Conservation (phyloP, 2,888 invertebrate species). For the Drosophila prostipennis region DNA sequence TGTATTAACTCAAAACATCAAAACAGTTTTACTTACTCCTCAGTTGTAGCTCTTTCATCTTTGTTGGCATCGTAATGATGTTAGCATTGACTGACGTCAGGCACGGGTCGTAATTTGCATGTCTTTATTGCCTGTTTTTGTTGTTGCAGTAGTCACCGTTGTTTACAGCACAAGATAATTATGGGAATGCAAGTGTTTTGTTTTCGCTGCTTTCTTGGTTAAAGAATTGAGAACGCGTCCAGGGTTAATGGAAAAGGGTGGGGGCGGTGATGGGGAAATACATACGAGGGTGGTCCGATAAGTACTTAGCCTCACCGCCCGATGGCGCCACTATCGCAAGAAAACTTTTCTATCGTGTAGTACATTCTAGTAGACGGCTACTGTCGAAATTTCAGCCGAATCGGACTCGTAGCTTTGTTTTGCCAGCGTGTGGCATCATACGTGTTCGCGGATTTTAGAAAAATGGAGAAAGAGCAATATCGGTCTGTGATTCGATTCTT, state of each 20-base stretch:
- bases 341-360: too few relatives aligned
- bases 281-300: too few relatives aligned
- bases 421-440: too few relatives aligned
- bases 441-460: too few relatives aligned
- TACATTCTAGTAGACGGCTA: too few relatives aligned
- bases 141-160: conserved; percentile 1
- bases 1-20: too few relatives aligned
- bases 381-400: too few relatives aligned
- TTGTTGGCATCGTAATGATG: conserved; percentile 1
- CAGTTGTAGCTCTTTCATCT: neutral
- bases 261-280: neutral
- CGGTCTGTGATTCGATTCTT: too few relatives aligned
- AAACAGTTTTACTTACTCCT: neutral
- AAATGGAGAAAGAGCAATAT: too few relatives aligned
- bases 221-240: neutral
- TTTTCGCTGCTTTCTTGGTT: conserved; percentile 5
- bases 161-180: conserved; percentile 16
- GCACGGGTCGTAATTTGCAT: conserved; percentile 57
- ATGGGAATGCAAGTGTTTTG: conserved; percentile 33
- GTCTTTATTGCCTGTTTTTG: conserved; percentile 1
- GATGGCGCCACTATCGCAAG: too few relatives aligned
- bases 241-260: neutral
- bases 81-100: conserved; percentile 56
- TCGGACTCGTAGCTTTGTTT: too few relatives aligned
- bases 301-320: too few relatives aligned